phyloP scores from a whole-genome alignment of 2,113 vertebrate species.

The Rhinogobius similis region DNA sequence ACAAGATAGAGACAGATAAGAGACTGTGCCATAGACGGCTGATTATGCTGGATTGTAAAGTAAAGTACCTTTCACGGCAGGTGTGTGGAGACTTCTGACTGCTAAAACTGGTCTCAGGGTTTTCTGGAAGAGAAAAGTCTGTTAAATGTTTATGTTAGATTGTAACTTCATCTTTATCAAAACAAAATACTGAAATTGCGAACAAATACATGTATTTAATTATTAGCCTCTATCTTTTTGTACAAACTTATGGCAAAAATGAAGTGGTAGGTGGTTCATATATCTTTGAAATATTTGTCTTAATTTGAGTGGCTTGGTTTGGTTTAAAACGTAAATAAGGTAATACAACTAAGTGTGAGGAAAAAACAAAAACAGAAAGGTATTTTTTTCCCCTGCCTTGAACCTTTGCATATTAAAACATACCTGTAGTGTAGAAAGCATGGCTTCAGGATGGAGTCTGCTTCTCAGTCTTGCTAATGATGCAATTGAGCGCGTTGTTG shows the following conservation, averaged over 20 bases:
- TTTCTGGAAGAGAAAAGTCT: slow-evolving; percentile 57
- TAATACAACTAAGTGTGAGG: too few relatives aligned
- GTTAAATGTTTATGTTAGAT: background rate
- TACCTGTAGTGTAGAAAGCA: slow-evolving; percentile 73
- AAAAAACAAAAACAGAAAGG: too few relatives aligned
- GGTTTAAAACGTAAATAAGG: too few relatives aligned
- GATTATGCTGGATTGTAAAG: background rate
- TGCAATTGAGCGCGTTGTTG: slow-evolving; percentile 26
- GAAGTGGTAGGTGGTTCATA: too few relatives aligned
- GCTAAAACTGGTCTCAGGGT: slow-evolving; percentile 40
- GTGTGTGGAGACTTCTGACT: slow-evolving; percentile 70
- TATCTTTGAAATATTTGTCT: too few relatives aligned
- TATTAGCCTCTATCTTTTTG: too few relatives aligned
- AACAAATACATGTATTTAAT: too few relatives aligned
- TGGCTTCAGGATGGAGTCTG: slow-evolving; percentile 33
- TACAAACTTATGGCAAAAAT: too few relatives aligned
- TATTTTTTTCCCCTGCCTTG: background rate
- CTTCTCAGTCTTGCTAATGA: slow-evolving; percentile 15
- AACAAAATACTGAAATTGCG: too few relatives aligned
- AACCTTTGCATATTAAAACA: background rate
- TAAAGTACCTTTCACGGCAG: slow-evolving; percentile 76
- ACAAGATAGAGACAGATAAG: background rate
- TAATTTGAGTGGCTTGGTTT: too few relatives aligned
- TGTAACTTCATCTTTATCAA: too few relatives aligned
- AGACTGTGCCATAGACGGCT: background rate